Conservation (phyloP, 2,113 vertebrate genomes). For the Poeciliopsis turrubarensis region DNA sequence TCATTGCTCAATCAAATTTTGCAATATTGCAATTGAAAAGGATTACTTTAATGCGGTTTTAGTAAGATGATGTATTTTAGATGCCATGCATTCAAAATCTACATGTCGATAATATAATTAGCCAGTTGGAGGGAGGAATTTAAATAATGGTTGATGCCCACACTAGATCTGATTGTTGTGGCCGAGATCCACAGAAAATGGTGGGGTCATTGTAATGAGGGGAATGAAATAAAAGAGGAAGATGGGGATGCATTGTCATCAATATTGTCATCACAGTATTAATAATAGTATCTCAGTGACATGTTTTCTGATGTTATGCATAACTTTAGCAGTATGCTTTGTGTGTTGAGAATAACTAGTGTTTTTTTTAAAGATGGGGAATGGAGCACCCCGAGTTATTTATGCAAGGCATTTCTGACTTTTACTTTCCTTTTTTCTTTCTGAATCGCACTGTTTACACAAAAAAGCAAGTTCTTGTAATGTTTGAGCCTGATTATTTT, state of each 20-base stretch:
- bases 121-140: not conserved
- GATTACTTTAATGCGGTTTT: not conserved
- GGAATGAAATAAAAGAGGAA: not conserved
- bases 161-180: not conserved
- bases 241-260: no score
- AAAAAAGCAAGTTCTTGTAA: not conserved
- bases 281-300: not conserved
- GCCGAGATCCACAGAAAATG: not conserved
- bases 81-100: not conserved
- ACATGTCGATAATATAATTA: not conserved
- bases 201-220: not conserved
- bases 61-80: not conserved
- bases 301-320: not conserved
- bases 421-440: constrained; percentile 29
- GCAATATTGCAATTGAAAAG: not conserved
- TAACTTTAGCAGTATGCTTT: not conserved
- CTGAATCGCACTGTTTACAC: not conserved
- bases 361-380: no score
- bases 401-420: constrained; percentile 1
- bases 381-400: no score
- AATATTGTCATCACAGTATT: no score
- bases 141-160: not conserved
- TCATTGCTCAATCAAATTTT: not conserved
- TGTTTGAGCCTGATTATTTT: constrained; percentile 52
- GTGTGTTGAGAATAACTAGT: not conserved